These are phyloP conservation scores for Nannoperca australis DNA, from an alignment of 2,797 vertebrate species.

Conservation along the genomic window DNA sequence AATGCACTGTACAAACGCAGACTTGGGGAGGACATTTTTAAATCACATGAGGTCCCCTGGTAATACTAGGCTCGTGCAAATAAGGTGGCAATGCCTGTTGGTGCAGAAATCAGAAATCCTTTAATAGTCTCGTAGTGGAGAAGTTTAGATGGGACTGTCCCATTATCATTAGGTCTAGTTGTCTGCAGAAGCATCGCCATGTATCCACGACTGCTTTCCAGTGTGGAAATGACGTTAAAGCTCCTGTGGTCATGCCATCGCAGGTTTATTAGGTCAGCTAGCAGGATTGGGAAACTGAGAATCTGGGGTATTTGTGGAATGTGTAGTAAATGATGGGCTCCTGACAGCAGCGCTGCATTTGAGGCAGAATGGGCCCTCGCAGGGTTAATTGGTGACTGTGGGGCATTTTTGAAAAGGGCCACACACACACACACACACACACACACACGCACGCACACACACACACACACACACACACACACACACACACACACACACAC, in stretches of 20 bases:
- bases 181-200: no score
- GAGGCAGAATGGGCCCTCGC: constrained; percentile 18
- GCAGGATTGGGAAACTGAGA: constrained; percentile 40
- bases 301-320: constrained; percentile 63
- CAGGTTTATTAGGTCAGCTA: constrained; percentile 21
- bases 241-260: constrained; percentile 1
- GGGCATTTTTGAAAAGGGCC: constrained; percentile 28
- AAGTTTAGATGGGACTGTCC: no score
- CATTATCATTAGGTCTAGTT: no score
- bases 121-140: no score
- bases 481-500: not conserved
- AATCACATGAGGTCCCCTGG: no score
- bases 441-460: constrained; percentile 36
- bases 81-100: no score
- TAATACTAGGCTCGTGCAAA: no score
- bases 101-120: no score
- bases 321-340: constrained; percentile 49
- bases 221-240: not conserved
- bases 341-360: constrained; percentile 46
- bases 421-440: constrained; percentile 45
- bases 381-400: constrained; percentile 50
- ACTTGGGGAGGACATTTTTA: no score
- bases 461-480: no score
- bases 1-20: no score
- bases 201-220: no score